Base-by-base conservation (phyloP, 2,888 invertebrate genomes). In the Nasonovia ribisnigri region DNA sequence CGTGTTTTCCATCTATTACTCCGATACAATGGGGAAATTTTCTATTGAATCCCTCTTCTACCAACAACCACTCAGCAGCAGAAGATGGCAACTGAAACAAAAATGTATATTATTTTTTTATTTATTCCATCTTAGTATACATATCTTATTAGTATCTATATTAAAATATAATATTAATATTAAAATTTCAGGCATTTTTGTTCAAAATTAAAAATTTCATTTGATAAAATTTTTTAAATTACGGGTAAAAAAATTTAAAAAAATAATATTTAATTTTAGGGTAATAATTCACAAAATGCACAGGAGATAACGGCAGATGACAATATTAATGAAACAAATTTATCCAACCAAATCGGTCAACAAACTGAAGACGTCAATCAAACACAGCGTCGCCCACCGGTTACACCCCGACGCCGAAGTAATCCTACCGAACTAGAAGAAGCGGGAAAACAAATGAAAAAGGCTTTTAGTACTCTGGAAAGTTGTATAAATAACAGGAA, bases 401-500 rank as follows among this genome's bases (percentile, higher is more conserved):
- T 11, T 54, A 88, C 51, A 88, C 42, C 54, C 26, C 88, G 88
- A 36, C 42, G 67, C 3, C 90, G 67, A 90, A 24, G 67, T 24
- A 46, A 46, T 90, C n/a, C 90, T 90, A 48, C 29, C n/a, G 67
- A 90, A 46, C 8, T 67, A 24, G 90, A 90, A 46, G 90, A 90
- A 24, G 90, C 90, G 13, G 60, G 67, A 36, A 90, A 11, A 90
- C 90, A 90, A 46, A 90, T 90, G 90, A 90, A 90, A 24, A 46
- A 13, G 67, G 90, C 90, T 6, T 90, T 90, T 90, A 67, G 24
- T 90, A 90, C 90, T 20, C 29, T 90, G 13, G 90, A 90, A 67
- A 90, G n/a, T 90, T 16, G 6, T 90, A 24, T 90, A n/a, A 84
- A 86, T 84, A 93, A 95, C 8, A 95, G 94, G 0, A 95, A 95